A percentile compares a stretch with the other conserved stretches of the same genome.
Evolutionary conservation across 2,113 vertebrate species (phyloP).

Genomic region (Macquaria australasica): DNA sequence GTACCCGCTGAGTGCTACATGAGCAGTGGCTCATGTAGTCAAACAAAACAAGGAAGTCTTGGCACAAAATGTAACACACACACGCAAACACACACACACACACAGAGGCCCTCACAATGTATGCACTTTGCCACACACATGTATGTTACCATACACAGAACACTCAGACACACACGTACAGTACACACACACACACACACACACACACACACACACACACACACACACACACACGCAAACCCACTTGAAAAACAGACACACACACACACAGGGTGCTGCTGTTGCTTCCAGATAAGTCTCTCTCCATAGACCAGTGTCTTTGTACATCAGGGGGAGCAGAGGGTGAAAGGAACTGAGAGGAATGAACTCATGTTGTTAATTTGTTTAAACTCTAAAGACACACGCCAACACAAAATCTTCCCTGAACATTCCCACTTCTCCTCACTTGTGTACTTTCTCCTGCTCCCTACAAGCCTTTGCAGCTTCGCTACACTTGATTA

Average conservation of each 20-base stretch:
- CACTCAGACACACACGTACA: neutral
- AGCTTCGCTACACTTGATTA: conserved; percentile 35
- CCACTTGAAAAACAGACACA: conserved; percentile 4
- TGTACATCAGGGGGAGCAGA: conserved; percentile 68
- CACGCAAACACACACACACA: neutral
- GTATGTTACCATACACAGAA: conserved; percentile 12
- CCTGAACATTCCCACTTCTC: conserved; percentile 44
- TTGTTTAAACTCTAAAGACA: conserved; percentile 70
- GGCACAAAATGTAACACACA: neutral
- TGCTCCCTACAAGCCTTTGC: conserved; percentile 22
- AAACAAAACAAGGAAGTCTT: conserved; percentile 13
- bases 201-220: conserved; percentile 11
- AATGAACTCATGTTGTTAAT: conserved; percentile 75
- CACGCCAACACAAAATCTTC: conserved; percentile 50
- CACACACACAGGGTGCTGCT: conserved; percentile 61
- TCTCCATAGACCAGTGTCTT: conserved; percentile 72
- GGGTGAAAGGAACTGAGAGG: conserved; percentile 59
- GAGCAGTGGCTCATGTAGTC: neutral
- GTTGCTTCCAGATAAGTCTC: conserved; percentile 78
- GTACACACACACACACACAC: neutral
- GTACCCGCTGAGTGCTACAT: neutral
- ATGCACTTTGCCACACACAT: conserved; percentile 14
- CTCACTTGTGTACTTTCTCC: conserved; percentile 20
- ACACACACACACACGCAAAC: neutral
- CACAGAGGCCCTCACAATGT: neutral